Conservation (phyloP, 1,140 invertebrate species). For the Nomia melanderi region DNA sequence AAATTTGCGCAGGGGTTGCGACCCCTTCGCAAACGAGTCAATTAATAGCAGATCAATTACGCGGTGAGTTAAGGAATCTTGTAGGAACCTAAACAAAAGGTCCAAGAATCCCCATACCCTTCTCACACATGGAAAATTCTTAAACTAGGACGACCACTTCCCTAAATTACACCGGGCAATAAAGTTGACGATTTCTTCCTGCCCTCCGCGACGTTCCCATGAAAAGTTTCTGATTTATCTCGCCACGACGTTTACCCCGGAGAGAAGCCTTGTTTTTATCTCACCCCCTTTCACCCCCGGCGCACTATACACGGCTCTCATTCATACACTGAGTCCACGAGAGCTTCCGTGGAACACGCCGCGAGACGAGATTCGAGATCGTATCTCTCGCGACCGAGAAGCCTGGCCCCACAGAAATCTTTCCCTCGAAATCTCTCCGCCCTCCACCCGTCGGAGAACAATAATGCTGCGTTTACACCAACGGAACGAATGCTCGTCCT, state of each 20-base stretch:
- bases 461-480: no score
- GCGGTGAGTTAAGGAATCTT: no score
- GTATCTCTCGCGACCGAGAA: constrained; percentile 27
- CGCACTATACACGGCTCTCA: constrained; percentile 39
- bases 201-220: background rate
- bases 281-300: background rate
- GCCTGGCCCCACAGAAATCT: constrained; percentile 40
- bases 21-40: no score
- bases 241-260: constrained; percentile 2
- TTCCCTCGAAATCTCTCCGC: constrained; percentile 55
- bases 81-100: no score
- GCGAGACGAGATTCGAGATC: constrained; percentile 53
- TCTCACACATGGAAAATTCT: no score
- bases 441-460: constrained; percentile 53
- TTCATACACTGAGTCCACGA: constrained; percentile 38
- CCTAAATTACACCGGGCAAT: constrained; percentile 26
- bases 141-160: constrained; percentile 10
- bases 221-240: constrained; percentile 50
- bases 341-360: constrained; percentile 33
- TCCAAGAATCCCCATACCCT: no score
- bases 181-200: constrained; percentile 20
- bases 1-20: no score
- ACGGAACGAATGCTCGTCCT: no score
- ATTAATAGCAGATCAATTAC: no score
- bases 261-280: constrained; percentile 21